Conservation (phyloP, 2,888 invertebrate species). For the Leptinotarsa peninsularis region DNA sequence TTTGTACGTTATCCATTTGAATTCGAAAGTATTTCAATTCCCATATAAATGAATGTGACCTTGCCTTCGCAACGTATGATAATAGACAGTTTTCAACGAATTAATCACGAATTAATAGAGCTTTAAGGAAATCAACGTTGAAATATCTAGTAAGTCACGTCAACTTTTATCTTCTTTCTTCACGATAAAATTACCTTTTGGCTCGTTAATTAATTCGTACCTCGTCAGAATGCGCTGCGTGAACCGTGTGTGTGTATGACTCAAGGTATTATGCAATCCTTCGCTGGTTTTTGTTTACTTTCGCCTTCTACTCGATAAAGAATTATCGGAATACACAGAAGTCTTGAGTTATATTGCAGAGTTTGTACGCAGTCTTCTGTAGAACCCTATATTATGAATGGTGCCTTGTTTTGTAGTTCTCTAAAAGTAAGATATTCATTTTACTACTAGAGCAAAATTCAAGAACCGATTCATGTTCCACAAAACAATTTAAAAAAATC, state of each 20-base stretch:
- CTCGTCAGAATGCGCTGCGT: not conserved
- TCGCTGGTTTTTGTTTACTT: constrained; percentile 11
- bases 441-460: too few species aligned
- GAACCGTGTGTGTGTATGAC: not conserved
- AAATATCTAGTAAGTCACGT: not conserved
- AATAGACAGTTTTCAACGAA: too few species aligned
- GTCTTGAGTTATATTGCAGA: not conserved
- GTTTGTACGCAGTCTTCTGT: too few species aligned
- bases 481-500: too few species aligned
- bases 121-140: not conserved
- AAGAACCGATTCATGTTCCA: too few species aligned
- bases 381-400: too few species aligned
- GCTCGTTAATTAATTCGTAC: constrained; percentile 7
- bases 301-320: constrained; percentile 5
- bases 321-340: not conserved
- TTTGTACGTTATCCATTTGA: too few species aligned
- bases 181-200: not conserved
- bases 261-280: constrained; percentile 5
- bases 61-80: not conserved
- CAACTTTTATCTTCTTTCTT: not conserved
- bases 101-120: too few species aligned
- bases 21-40: too few species aligned
- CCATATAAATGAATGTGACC: not conserved
- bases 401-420: too few species aligned
- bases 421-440: too few species aligned